Evolutionary conservation across 23 tunicate genomes (phyloP).

Genomic region (Pegea sp.): DNA sequence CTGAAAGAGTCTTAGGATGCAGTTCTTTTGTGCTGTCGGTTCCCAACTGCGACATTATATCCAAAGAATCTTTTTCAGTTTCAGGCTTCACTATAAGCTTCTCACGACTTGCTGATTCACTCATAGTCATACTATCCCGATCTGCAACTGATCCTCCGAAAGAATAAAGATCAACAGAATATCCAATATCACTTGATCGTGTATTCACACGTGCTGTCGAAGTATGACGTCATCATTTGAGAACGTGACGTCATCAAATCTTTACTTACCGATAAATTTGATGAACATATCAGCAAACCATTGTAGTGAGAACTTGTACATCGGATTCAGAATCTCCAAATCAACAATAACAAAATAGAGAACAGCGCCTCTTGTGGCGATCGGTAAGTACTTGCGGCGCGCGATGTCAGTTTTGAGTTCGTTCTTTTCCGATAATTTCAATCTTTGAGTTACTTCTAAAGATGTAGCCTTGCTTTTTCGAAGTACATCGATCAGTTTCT

Average conservation of each 20-base stretch:
- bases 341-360: conserved; percentile 76
- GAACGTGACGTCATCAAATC: not conserved
- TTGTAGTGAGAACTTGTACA: conserved; percentile 84
- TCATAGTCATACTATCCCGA: too few relatives aligned
- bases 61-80: too few relatives aligned
- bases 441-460: conserved; percentile 33
- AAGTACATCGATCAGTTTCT: conserved; percentile 43
- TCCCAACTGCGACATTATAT: too few relatives aligned
- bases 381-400: conserved; percentile 59
- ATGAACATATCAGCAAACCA: conserved; percentile 71
- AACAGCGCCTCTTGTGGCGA: conserved; percentile 95
- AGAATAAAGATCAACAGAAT: too few relatives aligned
- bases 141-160: too few relatives aligned
- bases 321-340: conserved; percentile 53
- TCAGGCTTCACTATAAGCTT: too few relatives aligned
- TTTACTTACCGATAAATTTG: conserved; percentile 48
- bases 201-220: too few relatives aligned
- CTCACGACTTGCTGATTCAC: too few relatives aligned
- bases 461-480: conserved; percentile 70
- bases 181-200: too few relatives aligned
- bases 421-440: conserved; percentile 53
- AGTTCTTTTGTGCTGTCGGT: too few relatives aligned
- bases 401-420: conserved; percentile 54
- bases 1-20: too few relatives aligned
- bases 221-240: too few relatives aligned